These are phyloP conservation scores for Ctenoplectra terminalis DNA, from an alignment of 1,140 invertebrate species.

Conservation along the genomic window DNA sequence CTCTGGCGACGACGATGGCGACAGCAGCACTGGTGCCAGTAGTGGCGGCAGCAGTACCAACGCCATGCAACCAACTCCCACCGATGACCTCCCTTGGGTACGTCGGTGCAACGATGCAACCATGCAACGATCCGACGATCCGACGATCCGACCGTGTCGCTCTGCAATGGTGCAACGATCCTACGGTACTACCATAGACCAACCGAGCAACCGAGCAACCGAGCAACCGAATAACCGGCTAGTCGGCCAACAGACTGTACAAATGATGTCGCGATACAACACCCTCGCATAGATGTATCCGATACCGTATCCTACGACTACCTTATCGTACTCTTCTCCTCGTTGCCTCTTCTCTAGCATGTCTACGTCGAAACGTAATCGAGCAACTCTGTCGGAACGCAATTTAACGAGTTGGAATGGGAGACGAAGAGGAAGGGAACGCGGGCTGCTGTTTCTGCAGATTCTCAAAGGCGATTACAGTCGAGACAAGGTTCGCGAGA, in stretches of 20 bases:
- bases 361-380: not conserved
- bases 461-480: constrained; percentile 47
- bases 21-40: not conserved
- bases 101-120: constrained; percentile 55
- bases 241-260: constrained; percentile 31
- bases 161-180: constrained; percentile 20
- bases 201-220: constrained; percentile 28
- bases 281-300: not conserved
- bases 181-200: no score
- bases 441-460: not conserved
- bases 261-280: not conserved
- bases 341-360: not conserved
- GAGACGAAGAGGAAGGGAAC: not conserved
- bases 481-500: constrained; percentile 23
- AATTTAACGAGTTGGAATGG: constrained; percentile 55
- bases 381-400: constrained; percentile 33
- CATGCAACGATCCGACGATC: no score
- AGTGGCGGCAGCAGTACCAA: not conserved
- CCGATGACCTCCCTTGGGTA: constrained; percentile 73
- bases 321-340: constrained; percentile 5
- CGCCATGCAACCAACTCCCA: constrained; percentile 29
- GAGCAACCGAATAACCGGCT: constrained; percentile 43
- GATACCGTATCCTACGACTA: not conserved
- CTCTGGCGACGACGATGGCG: not conserved
- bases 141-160: constrained; percentile 31